Evolutionary conservation across 2,888 invertebrate species (phyloP).

Genomic region (Thysanoteuthis rhombus): DNA sequence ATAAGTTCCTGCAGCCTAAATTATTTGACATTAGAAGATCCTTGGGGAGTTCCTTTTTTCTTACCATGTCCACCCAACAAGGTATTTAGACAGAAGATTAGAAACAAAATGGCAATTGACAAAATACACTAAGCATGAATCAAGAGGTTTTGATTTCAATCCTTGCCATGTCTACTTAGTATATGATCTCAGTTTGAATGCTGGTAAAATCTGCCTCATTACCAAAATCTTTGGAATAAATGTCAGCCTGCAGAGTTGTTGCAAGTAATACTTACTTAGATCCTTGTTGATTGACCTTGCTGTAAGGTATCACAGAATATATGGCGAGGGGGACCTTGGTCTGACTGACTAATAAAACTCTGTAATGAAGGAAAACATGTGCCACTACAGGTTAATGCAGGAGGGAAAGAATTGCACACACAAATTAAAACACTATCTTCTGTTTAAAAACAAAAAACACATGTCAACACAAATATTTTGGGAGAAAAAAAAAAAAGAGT

Average conservation of each 20-base stretch:
- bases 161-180: background rate
- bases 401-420: background rate
- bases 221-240: background rate
- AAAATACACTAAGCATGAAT: background rate
- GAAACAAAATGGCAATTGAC: too few species aligned
- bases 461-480: too few species aligned
- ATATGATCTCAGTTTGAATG: background rate
- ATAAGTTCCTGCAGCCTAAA: too few species aligned
- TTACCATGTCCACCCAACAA: too few species aligned
- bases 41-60: too few species aligned
- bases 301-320: constrained; percentile 88
- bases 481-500: too few species aligned
- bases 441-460: too few species aligned
- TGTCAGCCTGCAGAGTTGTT: background rate
- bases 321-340: constrained; percentile 82
- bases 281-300: constrained; percentile 58
- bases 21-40: too few species aligned
- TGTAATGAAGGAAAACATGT: constrained; percentile 43
- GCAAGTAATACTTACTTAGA: background rate
- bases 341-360: constrained; percentile 83
- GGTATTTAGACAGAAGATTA: too few species aligned
- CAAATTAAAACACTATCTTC: background rate
- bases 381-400: background rate
- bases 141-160: background rate
- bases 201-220: background rate